Evolutionary conservation across 2,113 vertebrate genomes (phyloP).

Genomic region (Clarias gariepinus): DNA sequence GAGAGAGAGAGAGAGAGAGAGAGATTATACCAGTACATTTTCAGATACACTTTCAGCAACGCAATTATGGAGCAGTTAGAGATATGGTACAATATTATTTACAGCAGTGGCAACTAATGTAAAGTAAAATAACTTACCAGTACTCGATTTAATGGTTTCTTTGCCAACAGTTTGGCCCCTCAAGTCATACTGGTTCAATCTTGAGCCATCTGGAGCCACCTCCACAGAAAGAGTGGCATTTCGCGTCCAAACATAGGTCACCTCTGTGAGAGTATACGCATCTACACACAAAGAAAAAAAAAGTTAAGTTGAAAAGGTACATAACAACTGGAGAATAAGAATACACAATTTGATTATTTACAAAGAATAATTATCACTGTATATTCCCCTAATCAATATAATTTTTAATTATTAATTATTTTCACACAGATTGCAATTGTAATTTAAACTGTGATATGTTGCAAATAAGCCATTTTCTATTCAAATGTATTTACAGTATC

Average conservation of each 20-base stretch:
- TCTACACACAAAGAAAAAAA: slow-evolving; percentile 67
- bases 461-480: no score
- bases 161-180: slow-evolving; percentile 88
- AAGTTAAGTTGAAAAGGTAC: no score
- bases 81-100: background rate
- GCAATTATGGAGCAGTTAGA: background rate
- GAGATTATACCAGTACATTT: background rate
- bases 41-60: background rate
- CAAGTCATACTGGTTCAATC: slow-evolving; percentile 92
- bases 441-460: no score
- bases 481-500: no score
- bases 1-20: background rate
- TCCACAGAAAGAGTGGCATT: slow-evolving; percentile 90
- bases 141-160: slow-evolving; percentile 92
- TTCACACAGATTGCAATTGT: no score
- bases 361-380: no score
- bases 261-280: slow-evolving; percentile 91
- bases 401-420: no score
- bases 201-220: slow-evolving; percentile 89
- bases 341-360: no score
- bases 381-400: no score
- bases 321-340: no score
- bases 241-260: slow-evolving; percentile 91
- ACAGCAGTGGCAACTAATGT: background rate
- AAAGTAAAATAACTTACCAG: slow-evolving; percentile 74